phyloP scores from a whole-genome alignment of 2,888 invertebrate genomes.

The Ormyrus labotus region DNA sequence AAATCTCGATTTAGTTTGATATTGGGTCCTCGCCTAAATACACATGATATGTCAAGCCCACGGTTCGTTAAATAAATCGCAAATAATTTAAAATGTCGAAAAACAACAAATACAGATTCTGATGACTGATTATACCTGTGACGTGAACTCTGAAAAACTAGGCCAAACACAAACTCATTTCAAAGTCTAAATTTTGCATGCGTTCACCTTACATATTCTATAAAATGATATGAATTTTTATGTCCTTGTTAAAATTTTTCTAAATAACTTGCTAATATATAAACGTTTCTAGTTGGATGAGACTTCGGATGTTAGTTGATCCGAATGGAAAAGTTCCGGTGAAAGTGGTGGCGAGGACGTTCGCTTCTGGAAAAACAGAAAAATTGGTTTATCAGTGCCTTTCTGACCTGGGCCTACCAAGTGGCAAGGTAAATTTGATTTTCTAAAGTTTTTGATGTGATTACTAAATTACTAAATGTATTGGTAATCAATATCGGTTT shows the following conservation, averaged over 20 bases:
- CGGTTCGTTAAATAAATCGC: neutral
- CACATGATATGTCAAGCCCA: neutral
- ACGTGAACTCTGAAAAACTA: too few species aligned
- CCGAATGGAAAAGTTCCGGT: slow-evolving; percentile 97
- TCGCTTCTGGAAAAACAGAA: slow-evolving; percentile 99
- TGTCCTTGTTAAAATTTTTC: too few species aligned
- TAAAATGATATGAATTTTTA: too few species aligned
- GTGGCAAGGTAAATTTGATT: slow-evolving; percentile 84
- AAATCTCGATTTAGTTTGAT: slow-evolving; percentile 13
- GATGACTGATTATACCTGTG: too few species aligned
- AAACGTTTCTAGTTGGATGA: slow-evolving; percentile 93
- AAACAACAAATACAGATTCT: too few species aligned
- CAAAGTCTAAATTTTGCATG: too few species aligned
- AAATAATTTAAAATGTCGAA: neutral
- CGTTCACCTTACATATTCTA: too few species aligned
- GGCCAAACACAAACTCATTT: too few species aligned
- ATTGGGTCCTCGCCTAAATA: neutral
- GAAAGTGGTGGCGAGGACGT: slow-evolving; percentile 96
- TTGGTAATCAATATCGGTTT: neutral
- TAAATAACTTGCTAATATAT: too few species aligned
- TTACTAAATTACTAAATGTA: slow-evolving; percentile 2
- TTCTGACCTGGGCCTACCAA: slow-evolving; percentile 93
- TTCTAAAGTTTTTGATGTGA: neutral
- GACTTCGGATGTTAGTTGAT: slow-evolving; percentile 94
- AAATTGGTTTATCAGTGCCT: slow-evolving; percentile 98